Base-by-base conservation (phyloP, 2,113 vertebrate genomes). In the Saccopteryx leptura region DNA sequence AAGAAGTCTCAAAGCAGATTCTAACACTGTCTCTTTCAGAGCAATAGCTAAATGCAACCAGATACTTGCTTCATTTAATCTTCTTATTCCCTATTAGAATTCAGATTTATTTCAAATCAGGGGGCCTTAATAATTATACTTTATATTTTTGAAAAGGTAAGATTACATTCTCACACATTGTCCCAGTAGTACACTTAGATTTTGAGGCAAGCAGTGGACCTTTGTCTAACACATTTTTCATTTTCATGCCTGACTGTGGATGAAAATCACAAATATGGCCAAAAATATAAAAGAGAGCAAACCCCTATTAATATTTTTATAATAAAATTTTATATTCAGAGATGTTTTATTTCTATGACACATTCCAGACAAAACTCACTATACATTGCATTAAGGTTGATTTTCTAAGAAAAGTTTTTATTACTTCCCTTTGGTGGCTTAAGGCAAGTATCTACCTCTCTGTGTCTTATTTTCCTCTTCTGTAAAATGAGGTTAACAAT, bases 101-200 rank as follows among this genome's bases (percentile, higher is more conserved):
- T 31, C 50, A 76, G 21, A 63, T 69, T 48, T 48, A 23, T 65
- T 31, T 92, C 39, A n/a, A 58, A 65, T 33, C n/a, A 74, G 7
- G 3, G 0, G 2, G 5, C 18, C 18, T 87, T 56, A 18, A 46
- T 48, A 31, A 21, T 18, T 13, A 58, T 33, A 4, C 54, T 69
- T 66, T 11, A 7, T 52, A 13, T 13, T 78, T 88, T 61, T 26
- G 19, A 68, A 74, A 65, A 90, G n/a, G 13, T 9, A 31, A n/a
- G 52, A 5, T 39, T 10, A 13, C 9, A 0, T 3, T 39, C 8
- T 56, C 58, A 0, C 1, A 2, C 1, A 0, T 2, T 24, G 71
- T 60, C 46, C 28, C 1, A 0, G 48, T 17, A 48, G 52, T 9
- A 11, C 48, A 28, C 61, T 6, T 2, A 13, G 56, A 84, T 52